phyloP scores from a whole-genome alignment of 2,888 invertebrate genomes.

The Chymomyza procnemis region DNA sequence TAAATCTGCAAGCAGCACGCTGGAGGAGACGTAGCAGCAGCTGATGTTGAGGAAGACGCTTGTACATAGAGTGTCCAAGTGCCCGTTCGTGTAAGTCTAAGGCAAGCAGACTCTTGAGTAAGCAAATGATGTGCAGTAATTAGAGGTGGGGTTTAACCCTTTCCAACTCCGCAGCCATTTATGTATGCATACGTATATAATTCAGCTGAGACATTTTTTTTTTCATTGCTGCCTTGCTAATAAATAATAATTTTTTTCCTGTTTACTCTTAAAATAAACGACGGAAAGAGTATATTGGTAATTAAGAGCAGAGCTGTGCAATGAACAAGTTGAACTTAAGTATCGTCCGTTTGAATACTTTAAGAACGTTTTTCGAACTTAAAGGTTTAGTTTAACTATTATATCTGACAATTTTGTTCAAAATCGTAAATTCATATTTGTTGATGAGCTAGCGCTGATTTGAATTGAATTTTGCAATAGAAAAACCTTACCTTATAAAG shows the following conservation, averaged over 20 bases:
- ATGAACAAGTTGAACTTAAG: background rate
- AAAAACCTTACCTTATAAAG: too few species aligned
- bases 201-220: conserved; percentile 12
- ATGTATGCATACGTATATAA: conserved; percentile 21
- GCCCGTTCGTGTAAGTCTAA: conserved; percentile 18
- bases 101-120: conserved; percentile 62
- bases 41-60: too few species aligned
- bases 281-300: background rate
- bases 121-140: conserved; percentile 74
- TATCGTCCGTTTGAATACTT: too few species aligned
- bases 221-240: conserved; percentile 43
- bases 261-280: conserved; percentile 6
- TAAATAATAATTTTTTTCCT: conserved; percentile 66
- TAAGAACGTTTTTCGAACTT: too few species aligned
- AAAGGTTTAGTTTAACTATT: too few species aligned
- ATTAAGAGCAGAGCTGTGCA: background rate
- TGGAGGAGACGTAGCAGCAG: background rate
- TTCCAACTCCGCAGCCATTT: conserved; percentile 3
- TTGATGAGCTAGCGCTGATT: too few species aligned
- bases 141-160: conserved; percentile 41
- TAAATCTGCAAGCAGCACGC: conserved; percentile 53
- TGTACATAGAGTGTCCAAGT: background rate
- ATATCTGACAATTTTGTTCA: too few species aligned
- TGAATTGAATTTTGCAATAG: too few species aligned
- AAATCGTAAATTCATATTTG: too few species aligned